Conservation (phyloP, 2,797 vertebrate genomes). For the Rhynchotus rufescens region DNA sequence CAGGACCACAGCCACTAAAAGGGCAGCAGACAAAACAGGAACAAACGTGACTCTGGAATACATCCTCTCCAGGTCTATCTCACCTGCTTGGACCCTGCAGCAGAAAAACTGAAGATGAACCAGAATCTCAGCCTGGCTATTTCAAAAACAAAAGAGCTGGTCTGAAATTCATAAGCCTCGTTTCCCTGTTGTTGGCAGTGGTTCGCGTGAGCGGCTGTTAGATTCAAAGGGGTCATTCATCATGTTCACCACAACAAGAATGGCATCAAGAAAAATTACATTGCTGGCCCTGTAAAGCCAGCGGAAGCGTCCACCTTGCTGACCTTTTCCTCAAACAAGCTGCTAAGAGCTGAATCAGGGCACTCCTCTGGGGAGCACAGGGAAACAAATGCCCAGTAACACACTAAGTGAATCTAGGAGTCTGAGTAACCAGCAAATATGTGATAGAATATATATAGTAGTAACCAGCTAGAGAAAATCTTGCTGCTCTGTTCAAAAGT, state of each 20-base stretch:
- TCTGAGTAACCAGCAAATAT: neutral
- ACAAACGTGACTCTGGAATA: neutral
- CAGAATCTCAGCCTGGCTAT: neutral
- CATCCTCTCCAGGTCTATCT: neutral
- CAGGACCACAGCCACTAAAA: neutral
- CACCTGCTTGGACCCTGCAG: neutral
- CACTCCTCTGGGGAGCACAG: neutral
- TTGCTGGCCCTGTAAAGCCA: neutral
- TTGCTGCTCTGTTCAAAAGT: constrained; percentile 7
- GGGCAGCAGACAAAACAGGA: neutral
- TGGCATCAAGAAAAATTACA: neutral
- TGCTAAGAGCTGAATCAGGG: neutral
- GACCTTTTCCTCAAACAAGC: neutral
- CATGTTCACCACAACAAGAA: neutral
- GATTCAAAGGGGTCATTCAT: neutral
- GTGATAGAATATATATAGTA: neutral
- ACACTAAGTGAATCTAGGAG: neutral
- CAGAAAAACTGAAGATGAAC: neutral
- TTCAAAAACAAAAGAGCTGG: neutral
- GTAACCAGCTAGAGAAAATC: constrained; percentile 5
- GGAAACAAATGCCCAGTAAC: neutral
- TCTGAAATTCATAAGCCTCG: neutral
- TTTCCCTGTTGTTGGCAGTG: neutral
- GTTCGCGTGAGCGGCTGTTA: neutral
- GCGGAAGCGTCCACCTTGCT: neutral